Conservation (phyloP, 2,113 vertebrate genomes). For the Hypocryptadius cinnamomeus region DNA sequence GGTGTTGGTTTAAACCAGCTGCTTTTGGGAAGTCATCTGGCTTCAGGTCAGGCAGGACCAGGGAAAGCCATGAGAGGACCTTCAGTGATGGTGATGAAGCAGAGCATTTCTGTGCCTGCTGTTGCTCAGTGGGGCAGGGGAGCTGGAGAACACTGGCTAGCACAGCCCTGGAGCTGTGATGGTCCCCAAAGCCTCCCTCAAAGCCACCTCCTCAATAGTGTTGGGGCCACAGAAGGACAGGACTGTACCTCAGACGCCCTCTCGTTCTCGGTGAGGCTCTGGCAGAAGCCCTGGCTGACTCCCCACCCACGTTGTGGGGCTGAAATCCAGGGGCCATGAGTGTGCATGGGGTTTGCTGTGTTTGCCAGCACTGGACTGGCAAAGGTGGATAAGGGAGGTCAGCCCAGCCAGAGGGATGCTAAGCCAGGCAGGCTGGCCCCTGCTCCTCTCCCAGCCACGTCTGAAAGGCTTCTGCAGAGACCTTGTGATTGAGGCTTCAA, state of each 20-base stretch:
- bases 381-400: neutral
- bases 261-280: fast-evolving
- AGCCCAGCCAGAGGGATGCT: neutral
- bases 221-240: fast-evolving
- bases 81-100: fast-evolving
- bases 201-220: neutral
- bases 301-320: neutral
- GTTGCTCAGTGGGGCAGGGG: fast-evolving
- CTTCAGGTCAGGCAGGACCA: fast-evolving
- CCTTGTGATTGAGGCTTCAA: neutral
- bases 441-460: neutral
- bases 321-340: neutral
- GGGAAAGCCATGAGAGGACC: neutral
- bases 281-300: neutral
- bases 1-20: neutral
- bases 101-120: neutral
- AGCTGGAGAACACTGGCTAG: neutral
- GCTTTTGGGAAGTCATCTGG: neutral
- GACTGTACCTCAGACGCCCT: fast-evolving
- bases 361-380: neutral
- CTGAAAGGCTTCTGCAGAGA: neutral
- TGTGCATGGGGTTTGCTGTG: fast-evolving
- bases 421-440: neutral
- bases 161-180: neutral
- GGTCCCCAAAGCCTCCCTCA: neutral